Evolutionary conservation across 1,140 invertebrate species (phyloP), one percentile per base, ranked within the genome.

Genomic region (Lordiphosa mommai): DNA sequence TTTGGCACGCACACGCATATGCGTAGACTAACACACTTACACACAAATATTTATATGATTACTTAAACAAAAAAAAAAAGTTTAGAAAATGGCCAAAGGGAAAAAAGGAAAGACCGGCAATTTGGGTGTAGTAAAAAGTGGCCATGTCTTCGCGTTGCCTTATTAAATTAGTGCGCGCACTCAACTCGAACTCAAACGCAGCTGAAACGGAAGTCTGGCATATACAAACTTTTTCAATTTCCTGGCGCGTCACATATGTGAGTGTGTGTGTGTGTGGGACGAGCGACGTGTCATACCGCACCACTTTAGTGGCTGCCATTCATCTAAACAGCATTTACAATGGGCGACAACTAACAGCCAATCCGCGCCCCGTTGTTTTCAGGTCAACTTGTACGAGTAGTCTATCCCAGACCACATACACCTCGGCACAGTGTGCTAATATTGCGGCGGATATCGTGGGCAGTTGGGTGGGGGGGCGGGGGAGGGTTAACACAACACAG

Each of bases 161-260:
- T 84, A 84, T 84, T 84, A 79, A 84, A 85, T 84, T 84, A 85
- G 79, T 72, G 48, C 56, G 60, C 68, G 47, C 77, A 70, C 72
- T 84, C 64, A 72, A 68, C 53, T 65, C 57, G 53, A 49, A 46
- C 61, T 40, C 43, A 38, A 48, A 55, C 51, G 41, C 66, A 66
- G 56, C 74, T 63, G 70, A 82, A 76, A 68, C 77, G 77, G 77
- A 82, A 51, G 77, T 72, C 63, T 52, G 63, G 50, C 63, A 69
- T 72, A 84, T 64, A 71, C 72, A 82, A 72, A 84, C 67, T 82
- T 82, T 82, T 82, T 84, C 77, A 85, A 84, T 84, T 84, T 84
- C 77, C 77, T 84, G 67, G 41, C 30, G 29, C 41, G 12, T 20
- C 30, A 30, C 20, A 50, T n/a, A 38, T n/a, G 36, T 1, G 36